phyloP scores from a whole-genome alignment of 2,797 vertebrate species.

The Spinibarbus caldwelli region DNA sequence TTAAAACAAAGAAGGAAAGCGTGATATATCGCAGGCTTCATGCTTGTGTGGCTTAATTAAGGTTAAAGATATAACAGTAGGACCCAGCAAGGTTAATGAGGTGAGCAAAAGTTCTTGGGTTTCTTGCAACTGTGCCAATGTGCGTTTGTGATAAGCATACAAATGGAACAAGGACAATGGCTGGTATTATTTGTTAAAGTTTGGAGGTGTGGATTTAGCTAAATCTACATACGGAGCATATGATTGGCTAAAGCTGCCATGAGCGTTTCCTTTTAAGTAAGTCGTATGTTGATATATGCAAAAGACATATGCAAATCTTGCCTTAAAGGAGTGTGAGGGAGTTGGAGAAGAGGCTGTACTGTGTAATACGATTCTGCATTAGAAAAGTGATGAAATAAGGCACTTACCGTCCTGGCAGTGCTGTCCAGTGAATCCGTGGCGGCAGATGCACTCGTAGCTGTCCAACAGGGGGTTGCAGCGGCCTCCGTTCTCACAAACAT shows the following conservation, averaged over 20 bases:
- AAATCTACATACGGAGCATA: background rate
- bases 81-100: slow-evolving; percentile 75
- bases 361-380: slow-evolving; percentile 7
- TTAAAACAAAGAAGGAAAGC: slow-evolving; percentile 41
- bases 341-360: slow-evolving; percentile 20
- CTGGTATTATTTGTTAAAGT: background rate
- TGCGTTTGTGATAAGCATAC: slow-evolving; percentile 25
- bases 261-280: slow-evolving; percentile 1
- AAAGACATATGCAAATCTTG: slow-evolving; percentile 34
- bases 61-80: slow-evolving; percentile 67
- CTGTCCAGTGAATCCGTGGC: slow-evolving; percentile 84
- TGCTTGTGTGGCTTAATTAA: slow-evolving; percentile 74
- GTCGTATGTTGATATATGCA: slow-evolving; percentile 1
- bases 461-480: slow-evolving; percentile 83
- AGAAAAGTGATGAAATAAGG: background rate
- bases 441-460: slow-evolving; percentile 86
- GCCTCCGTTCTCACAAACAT: slow-evolving; percentile 87
- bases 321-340: slow-evolving; percentile 51
- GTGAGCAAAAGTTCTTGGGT: slow-evolving; percentile 42
- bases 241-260: slow-evolving; percentile 23
- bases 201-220: slow-evolving; percentile 9
- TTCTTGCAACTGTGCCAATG: slow-evolving; percentile 18
- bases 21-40: slow-evolving; percentile 49
- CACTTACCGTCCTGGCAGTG: slow-evolving; percentile 89
- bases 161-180: background rate